Percentiles rank a stretch among this genome's conserved stretches.
Evolutionary conservation across 2,113 vertebrate genomes (phyloP).

Genomic region (Candoia aspera): DNA sequence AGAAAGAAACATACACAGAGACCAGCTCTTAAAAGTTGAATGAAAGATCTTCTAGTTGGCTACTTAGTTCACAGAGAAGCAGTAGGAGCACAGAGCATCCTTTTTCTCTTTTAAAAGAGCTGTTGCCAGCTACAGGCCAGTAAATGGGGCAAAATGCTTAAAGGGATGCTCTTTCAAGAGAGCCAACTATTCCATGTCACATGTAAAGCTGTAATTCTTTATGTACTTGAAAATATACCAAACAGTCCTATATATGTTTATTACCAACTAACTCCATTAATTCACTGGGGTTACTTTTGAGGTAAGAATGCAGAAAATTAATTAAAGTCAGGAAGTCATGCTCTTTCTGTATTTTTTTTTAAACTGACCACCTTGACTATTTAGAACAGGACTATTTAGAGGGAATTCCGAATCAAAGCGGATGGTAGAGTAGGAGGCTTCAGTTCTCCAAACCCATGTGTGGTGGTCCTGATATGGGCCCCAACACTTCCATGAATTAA

Average conservation of each 20-base stretch:
- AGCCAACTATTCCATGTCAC: background rate
- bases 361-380: background rate
- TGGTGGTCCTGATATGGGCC: background rate
- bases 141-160: background rate
- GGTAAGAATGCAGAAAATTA: background rate
- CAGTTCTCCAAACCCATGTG: background rate
- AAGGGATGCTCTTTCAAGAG: background rate
- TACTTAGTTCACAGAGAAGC: background rate
- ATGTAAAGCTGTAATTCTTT: background rate
- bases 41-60: background rate
- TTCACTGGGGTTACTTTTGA: background rate
- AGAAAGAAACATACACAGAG: background rate
- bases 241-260: slow-evolving; percentile 2
- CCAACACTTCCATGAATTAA: background rate
- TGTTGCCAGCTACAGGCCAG: background rate
- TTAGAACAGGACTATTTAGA: background rate
- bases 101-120: background rate
- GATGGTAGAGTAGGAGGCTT: background rate
- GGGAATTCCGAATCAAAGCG: background rate
- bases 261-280: background rate
- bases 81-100: background rate
- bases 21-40: background rate
- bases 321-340: background rate
- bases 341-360: background rate
- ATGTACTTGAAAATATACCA: background rate